Conservation (phyloP, 1,140 invertebrate species). For the Nebria ingens region DNA sequence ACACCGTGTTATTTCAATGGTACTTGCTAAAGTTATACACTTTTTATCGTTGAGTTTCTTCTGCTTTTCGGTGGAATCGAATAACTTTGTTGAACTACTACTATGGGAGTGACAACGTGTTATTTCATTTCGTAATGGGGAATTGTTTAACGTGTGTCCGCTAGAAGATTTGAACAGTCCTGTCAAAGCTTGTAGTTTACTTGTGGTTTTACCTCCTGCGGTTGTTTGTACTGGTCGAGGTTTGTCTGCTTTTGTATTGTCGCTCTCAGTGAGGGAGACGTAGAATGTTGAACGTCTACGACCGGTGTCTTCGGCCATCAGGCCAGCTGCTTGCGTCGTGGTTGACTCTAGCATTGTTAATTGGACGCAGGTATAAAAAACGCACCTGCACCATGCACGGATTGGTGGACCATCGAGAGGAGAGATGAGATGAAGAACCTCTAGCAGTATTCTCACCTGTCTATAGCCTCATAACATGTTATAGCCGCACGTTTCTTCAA, state of each 20-base stretch:
- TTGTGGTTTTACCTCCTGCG: background rate
- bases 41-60: no score
- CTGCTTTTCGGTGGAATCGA: no score
- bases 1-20: background rate
- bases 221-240: background rate
- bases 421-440: background rate
- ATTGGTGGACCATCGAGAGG: background rate
- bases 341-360: constrained; percentile 1
- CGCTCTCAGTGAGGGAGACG: constrained; percentile 34
- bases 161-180: background rate
- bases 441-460: no score
- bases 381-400: background rate
- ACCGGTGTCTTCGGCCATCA: background rate
- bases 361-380: background rate
- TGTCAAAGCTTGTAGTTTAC: background rate
- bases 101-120: background rate
- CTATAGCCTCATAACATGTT: no score
- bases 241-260: background rate
- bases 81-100: no score
- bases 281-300: constrained; percentile 48
- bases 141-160: background rate
- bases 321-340: background rate
- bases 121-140: background rate
- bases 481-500: no score
- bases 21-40: no score